Evolutionary conservation across 37 sponge, comb jelly and placozoan species (phyloP), one percentile per base, ranked within the genome.

Genomic region (Eunapius fragilis): DNA sequence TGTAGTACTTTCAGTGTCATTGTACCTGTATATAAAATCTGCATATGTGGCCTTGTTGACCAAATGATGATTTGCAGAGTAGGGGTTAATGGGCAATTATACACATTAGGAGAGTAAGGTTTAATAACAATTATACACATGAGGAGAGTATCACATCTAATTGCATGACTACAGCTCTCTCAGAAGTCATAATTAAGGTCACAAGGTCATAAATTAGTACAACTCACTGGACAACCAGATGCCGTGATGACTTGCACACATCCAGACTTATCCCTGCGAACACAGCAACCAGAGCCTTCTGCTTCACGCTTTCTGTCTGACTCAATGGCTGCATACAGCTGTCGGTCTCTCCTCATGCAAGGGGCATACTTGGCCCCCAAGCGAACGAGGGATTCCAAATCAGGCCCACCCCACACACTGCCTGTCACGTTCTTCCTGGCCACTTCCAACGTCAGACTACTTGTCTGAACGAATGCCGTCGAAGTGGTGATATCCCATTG

Each of bases 361-460:
- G 96, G 96, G 7, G 88, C 91, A 80, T 90, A 96, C 74, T 85
- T 79, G 23, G 97, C 97, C n/a, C 97, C 97, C 67, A 96, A 88
- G 0, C 84, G 79, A 31, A 96, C 91, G 34, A 96, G 83, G 26
- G 77, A 70, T 31, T 84, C 81, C 88, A 92, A 93, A 31, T 82
- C 70, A 5, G 95, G 93, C 25, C 95, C 95, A 24, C 30, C 70
- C 95, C 95, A 95, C 30, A 89, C 79, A 67, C 82, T 95, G 34
- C 79, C 48, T 9, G 79, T 85, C 25, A 88, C 76, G 36, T 33
- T 81, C 33, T 76, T 75, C 70, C 30, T 33, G 45, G 31, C 78
- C 30, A 72, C 49, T 30, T 71, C 86, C 69, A 77, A 72, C 35
- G 85, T 82, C 9, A 87, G 86, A 49, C 88, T 85, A 30, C 84